These are phyloP conservation scores for Heliconius charithonia DNA, from an alignment of 2,888 invertebrate species.

Conservation along the genomic window DNA sequence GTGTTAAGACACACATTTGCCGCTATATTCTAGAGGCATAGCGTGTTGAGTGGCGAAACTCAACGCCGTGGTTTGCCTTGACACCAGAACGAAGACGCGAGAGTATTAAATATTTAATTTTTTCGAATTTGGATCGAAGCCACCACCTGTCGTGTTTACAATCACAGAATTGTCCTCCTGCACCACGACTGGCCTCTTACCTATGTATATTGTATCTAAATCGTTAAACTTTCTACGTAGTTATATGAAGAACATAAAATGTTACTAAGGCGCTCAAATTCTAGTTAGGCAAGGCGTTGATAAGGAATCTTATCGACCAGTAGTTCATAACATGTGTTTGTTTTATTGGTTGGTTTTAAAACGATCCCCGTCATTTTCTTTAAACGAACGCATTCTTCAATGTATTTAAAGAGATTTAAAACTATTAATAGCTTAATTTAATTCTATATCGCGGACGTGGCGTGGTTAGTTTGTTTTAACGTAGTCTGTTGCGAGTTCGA, in stretches of 20 bases:
- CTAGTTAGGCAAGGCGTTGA: constrained; percentile 61
- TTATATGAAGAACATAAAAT: constrained; percentile 36
- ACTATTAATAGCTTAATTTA: background rate
- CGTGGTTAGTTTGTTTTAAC: background rate
- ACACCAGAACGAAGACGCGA: too few relatives aligned
- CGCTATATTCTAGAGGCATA: too few relatives aligned
- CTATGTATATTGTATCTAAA: background rate
- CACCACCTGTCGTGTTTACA: too few relatives aligned
- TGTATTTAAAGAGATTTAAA: background rate
- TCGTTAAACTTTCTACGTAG: background rate
- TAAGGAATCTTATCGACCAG: constrained; percentile 61
- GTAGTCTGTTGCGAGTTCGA: too few relatives aligned
- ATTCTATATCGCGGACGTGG: background rate
- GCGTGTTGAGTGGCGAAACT: too few relatives aligned
- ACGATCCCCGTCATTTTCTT: constrained; percentile 38
- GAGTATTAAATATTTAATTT: too few relatives aligned
- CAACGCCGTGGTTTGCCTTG: too few relatives aligned
- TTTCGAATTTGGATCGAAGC: too few relatives aligned
- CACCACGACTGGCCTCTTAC: too few relatives aligned
- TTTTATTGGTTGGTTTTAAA: constrained; percentile 46
- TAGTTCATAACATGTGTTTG: constrained; percentile 46
- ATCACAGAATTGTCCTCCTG: too few relatives aligned
- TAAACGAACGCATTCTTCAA: background rate
- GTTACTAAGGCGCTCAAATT: constrained; percentile 59
- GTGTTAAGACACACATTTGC: too few relatives aligned